phyloP scores from a whole-genome alignment of 2,797 vertebrate species.

The Dendrocincla tyrannina region DNA sequence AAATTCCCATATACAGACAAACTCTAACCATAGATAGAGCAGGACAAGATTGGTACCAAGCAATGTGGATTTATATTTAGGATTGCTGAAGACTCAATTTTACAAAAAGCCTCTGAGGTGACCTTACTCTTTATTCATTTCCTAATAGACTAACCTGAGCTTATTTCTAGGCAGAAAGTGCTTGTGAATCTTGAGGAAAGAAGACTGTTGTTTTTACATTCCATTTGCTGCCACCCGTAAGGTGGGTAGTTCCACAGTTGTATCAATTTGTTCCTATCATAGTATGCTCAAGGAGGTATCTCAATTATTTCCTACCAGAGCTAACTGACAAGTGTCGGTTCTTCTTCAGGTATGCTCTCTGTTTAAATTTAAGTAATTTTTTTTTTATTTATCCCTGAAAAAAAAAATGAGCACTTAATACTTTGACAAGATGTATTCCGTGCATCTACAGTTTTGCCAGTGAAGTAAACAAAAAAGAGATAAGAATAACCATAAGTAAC shows the following conservation, averaged over 20 bases:
- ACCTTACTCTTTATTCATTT: constrained; percentile 42
- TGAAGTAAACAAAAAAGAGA: not conserved
- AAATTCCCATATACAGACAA: constrained; percentile 67
- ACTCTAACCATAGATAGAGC: constrained; percentile 47
- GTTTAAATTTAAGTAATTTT: not conserved
- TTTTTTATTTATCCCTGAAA: not conserved
- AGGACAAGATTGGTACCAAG: constrained; percentile 43
- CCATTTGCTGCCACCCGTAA: not conserved
- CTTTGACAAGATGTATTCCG: not conserved
- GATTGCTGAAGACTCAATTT: constrained; percentile 53
- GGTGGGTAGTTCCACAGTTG: not conserved
- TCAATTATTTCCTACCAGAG: not conserved
- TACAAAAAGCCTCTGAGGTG: constrained; percentile 14
- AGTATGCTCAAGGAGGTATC: not conserved
- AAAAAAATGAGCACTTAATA: not conserved
- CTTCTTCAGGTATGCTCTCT: not conserved
- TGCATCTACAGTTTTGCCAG: not conserved
- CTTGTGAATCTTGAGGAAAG: not conserved
- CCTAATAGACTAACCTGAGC: constrained; percentile 37
- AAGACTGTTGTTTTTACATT: not conserved
- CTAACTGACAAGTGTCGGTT: not conserved
- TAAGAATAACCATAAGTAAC: not conserved
- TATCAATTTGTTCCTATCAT: not conserved
- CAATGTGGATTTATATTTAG: constrained; percentile 62
- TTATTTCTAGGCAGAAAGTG: constrained; percentile 2